Percentiles rank a stretch among this genome's conserved stretches.
phyloP scores from a whole-genome alignment of 2,888 invertebrate genomes.

The Monochamus alternatus region DNA sequence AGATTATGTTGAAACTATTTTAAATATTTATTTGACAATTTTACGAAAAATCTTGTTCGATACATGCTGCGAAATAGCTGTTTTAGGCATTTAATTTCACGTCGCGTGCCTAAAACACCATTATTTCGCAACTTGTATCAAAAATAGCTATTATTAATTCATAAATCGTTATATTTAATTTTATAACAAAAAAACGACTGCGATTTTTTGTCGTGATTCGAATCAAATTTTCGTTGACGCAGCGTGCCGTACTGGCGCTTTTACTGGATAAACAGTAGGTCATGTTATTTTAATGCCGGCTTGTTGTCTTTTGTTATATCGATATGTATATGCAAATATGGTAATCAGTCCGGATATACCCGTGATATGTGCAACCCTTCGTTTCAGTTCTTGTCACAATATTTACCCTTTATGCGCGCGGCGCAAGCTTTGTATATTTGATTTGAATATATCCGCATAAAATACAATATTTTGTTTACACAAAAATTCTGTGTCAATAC shows the following conservation, averaged over 20 bases:
- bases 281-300: conserved; percentile 49
- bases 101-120: no score
- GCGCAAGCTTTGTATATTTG: conserved; percentile 30
- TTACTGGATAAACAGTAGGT: conserved; percentile 17
- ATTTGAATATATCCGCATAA: conserved; percentile 46
- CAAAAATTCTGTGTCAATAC: conserved; percentile 49
- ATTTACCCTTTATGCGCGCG: conserved; percentile 59
- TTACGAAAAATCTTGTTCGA: no score
- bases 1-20: no score
- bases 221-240: not conserved
- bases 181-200: not conserved
- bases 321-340: conserved; percentile 55
- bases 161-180: not conserved
- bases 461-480: conserved; percentile 53
- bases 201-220: not conserved
- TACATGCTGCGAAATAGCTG: no score
- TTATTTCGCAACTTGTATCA: no score
- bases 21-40: no score
- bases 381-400: conserved; percentile 60
- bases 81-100: no score
- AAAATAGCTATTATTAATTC: no score
- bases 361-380: conserved; percentile 46
- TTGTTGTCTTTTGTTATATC: conserved; percentile 54
- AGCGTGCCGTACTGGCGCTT: not conserved
- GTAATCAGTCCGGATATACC: conserved; percentile 46